Evolutionary conservation across 1,140 invertebrate genomes (phyloP).

Genomic region (Periplaneta americana): DNA sequence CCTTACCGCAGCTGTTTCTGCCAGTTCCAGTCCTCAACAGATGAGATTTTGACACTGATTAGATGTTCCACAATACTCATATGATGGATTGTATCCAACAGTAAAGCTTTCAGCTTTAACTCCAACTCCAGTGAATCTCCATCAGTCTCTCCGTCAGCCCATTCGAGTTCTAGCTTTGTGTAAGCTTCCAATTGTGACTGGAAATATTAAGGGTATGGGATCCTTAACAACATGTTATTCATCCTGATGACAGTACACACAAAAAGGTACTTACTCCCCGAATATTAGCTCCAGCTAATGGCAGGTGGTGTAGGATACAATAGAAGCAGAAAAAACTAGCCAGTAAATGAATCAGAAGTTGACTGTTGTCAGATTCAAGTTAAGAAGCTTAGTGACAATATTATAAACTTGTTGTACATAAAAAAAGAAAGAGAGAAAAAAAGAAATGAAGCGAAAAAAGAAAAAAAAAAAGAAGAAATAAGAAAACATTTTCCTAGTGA

Average conservation of each 20-base stretch:
- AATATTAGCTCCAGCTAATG: too few species aligned
- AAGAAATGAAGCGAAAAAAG: too few species aligned
- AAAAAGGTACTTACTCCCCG: too few species aligned
- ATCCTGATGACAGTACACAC: background rate
- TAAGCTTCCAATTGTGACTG: constrained; percentile 56
- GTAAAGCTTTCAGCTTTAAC: constrained; percentile 64
- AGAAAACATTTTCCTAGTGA: too few species aligned
- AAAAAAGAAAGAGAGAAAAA: too few species aligned
- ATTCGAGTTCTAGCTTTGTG: constrained; percentile 47
- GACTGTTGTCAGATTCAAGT: too few species aligned
- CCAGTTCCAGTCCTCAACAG: constrained; percentile 82
- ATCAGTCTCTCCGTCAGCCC: constrained; percentile 25
- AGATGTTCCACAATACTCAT: constrained; percentile 76
- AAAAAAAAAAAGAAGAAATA: too few species aligned
- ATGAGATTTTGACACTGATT: constrained; percentile 57
- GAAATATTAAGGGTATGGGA: background rate
- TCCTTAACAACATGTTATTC: background rate
- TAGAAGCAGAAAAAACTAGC: too few species aligned
- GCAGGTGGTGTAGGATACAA: too few species aligned
- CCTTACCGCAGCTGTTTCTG: constrained; percentile 85
- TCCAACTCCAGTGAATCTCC: constrained; percentile 38
- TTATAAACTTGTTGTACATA: too few species aligned
- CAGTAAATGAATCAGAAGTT: too few species aligned
- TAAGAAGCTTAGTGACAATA: too few species aligned
- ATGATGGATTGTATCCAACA: constrained; percentile 92